Evolutionary conservation across 2,888 invertebrate genomes (phyloP).

Genomic region (Ectemnius continuus): DNA sequence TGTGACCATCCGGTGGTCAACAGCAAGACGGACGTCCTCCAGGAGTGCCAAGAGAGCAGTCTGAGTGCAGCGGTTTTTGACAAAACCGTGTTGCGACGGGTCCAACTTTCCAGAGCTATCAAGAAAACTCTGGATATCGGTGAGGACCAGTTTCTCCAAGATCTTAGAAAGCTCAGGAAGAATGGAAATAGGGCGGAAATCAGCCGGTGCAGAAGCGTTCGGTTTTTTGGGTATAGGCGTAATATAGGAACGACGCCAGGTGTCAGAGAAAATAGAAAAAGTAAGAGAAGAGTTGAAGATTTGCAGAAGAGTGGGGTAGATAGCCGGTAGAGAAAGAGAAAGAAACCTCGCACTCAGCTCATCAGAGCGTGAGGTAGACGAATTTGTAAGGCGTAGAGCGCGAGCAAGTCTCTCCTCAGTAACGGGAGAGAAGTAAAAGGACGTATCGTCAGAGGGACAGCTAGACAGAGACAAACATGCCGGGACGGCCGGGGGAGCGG

Average conservation of each 20-base stretch:
- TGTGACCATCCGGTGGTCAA: conserved; percentile 50
- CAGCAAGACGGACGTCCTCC: conserved; percentile 55
- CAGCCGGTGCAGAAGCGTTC: conserved; percentile 31
- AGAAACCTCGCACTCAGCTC: too few relatives aligned
- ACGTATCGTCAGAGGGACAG: too few relatives aligned
- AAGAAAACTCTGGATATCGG: conserved; percentile 52
- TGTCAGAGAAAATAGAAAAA: conserved; percentile 38
- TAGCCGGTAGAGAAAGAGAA: too few relatives aligned
- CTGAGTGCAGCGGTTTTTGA: conserved; percentile 54
- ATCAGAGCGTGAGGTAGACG: too few relatives aligned
- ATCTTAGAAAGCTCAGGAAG: conserved; percentile 53
- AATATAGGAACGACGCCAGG: conserved; percentile 59
- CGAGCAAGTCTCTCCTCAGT: too few relatives aligned
- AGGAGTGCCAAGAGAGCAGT: conserved; percentile 59
- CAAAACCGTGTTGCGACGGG: conserved; percentile 60
- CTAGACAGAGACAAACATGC: too few relatives aligned
- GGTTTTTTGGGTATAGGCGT: conserved; percentile 56
- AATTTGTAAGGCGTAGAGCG: too few relatives aligned
- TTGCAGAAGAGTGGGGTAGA: too few relatives aligned
- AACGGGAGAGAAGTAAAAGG: too few relatives aligned
- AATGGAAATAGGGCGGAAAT: too few relatives aligned
- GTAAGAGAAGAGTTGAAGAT: conserved; percentile 33
- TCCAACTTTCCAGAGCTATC: conserved; percentile 55
- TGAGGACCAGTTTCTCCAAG: conserved; percentile 43
- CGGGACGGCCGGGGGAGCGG: too few relatives aligned